Evolutionary conservation across 2,113 vertebrate species (phyloP), one percentile per base, ranked within the genome.

Genomic region (Onychostoma macrolepis): DNA sequence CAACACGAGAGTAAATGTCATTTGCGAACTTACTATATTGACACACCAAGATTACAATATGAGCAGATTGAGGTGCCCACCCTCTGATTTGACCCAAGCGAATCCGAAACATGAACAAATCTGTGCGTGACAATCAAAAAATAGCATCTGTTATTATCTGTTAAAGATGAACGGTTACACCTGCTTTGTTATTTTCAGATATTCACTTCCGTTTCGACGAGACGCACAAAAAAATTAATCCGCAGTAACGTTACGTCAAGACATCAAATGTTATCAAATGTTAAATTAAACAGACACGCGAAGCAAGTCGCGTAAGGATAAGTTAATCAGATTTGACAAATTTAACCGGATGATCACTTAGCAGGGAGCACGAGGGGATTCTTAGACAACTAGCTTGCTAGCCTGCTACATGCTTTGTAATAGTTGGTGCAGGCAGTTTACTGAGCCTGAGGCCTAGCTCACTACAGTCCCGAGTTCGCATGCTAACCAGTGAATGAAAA

Each of bases 321-420:
- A 63, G 80, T 90, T 90, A 90, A 94, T 90, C 79, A 86, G 76
- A 56, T 85, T 84, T 81, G 26, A 36, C 13, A 0, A 17, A n/a
- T 76, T 50, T 76, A 43, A 71, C 38, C 53, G 30, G 21, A 19
- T 61, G 63, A 11, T 74, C 10, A 56, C 6, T 30, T 33, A 33
- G 56, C 24, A 67, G 36, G 53, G 12, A 30, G 24, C 43, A 15
- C 21, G n/a, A 50, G 15, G 2, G 8, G n/a, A 65, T 45, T 45
- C 38, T 43, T 30, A 28, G 17, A 65, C 38, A 28, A 15, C 0
- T 28, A n/a, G 76, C 87, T 50, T 36, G 69, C 15, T 83, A 41
- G 61, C 80, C 56, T 63, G 53, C 72, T 63, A 45, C 19, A 33
- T 83, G 58, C 63, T 30, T 56, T 48, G 72, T 79, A 38, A 53